Evolutionary conservation across 1,140 invertebrate species (phyloP).

Genomic region (Cepaea nemoralis): DNA sequence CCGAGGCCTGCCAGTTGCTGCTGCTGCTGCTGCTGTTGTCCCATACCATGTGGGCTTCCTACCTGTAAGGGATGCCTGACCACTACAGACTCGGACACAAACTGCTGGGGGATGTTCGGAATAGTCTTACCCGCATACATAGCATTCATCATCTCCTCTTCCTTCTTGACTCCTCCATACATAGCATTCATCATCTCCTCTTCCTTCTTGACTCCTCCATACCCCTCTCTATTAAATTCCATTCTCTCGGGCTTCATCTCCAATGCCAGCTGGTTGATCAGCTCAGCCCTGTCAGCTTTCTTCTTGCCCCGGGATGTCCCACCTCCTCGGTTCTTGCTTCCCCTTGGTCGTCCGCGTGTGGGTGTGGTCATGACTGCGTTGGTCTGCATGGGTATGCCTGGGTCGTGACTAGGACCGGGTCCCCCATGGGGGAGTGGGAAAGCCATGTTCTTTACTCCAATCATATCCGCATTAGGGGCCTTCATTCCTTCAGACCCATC

Average conservation of each 20-base stretch:
- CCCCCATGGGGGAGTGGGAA: slow-evolving; percentile 37
- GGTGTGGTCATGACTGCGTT: slow-evolving; percentile 29
- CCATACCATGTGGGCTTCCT: slow-evolving; percentile 18
- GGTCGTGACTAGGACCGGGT: neutral
- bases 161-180: slow-evolving; percentile 27
- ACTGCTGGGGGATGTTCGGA: slow-evolving; percentile 33
- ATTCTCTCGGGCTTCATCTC: slow-evolving; percentile 34
- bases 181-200: slow-evolving; percentile 13
- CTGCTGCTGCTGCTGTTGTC: neutral
- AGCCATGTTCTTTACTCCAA: slow-evolving; percentile 32
- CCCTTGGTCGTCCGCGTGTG: slow-evolving; percentile 27
- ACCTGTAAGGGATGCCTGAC: slow-evolving; percentile 34
- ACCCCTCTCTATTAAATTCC: slow-evolving; percentile 32
- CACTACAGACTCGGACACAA: slow-evolving; percentile 38
- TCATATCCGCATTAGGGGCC: slow-evolving; percentile 3
- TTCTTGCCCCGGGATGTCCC: slow-evolving; percentile 7
- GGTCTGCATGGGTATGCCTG: slow-evolving; percentile 7
- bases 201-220: slow-evolving; percentile 19
- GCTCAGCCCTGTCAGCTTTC: neutral
- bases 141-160: slow-evolving; percentile 4
- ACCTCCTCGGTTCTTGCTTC: slow-evolving; percentile 21
- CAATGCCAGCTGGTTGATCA: slow-evolving; percentile 27
- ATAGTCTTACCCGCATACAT: slow-evolving; percentile 38
- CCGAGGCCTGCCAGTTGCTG: neutral
- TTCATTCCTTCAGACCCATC: slow-evolving; percentile 16